Conservation (phyloP, 2,797 vertebrate species). For the Nyctibius grandis region DNA sequence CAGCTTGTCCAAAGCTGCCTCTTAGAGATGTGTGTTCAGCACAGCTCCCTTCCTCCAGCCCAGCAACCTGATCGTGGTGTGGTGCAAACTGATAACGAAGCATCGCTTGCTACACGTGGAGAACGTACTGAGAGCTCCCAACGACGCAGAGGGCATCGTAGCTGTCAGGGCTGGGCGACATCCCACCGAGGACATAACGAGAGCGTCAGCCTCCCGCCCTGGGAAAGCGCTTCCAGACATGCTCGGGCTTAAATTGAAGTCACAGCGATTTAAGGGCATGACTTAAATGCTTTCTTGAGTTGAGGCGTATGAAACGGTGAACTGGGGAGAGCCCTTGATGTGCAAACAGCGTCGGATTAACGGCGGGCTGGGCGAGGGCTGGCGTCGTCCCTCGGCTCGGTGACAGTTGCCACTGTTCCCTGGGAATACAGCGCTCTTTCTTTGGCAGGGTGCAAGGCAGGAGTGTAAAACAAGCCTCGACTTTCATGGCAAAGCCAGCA, state of each 20-base stretch:
- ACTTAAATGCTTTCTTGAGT: not conserved
- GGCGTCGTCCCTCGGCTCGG: not conserved
- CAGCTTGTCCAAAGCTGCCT: not conserved
- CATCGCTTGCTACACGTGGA: not conserved
- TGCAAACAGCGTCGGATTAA: not conserved
- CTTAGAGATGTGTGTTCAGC: not conserved
- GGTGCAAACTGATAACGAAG: not conserved
- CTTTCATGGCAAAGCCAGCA: not conserved
- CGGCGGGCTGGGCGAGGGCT: not conserved
- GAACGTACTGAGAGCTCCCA: not conserved
- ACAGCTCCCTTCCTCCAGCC: not conserved
- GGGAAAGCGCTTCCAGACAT: not conserved
- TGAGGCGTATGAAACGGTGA: fast-evolving
- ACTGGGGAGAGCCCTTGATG: not conserved
- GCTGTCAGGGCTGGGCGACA: not conserved
- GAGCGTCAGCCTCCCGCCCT: not conserved
- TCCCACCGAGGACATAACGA: not conserved
- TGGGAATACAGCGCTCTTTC: not conserved
- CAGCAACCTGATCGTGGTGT: not conserved
- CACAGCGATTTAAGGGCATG: not conserved
- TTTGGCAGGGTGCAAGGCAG: not conserved
- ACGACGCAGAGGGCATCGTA: fast-evolving
- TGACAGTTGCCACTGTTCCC: not conserved
- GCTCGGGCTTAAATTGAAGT: not conserved
- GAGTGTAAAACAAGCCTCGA: not conserved